Evolutionary conservation across 2,888 invertebrate genomes (phyloP).

Genomic region (Celastrina argiolus): DNA sequence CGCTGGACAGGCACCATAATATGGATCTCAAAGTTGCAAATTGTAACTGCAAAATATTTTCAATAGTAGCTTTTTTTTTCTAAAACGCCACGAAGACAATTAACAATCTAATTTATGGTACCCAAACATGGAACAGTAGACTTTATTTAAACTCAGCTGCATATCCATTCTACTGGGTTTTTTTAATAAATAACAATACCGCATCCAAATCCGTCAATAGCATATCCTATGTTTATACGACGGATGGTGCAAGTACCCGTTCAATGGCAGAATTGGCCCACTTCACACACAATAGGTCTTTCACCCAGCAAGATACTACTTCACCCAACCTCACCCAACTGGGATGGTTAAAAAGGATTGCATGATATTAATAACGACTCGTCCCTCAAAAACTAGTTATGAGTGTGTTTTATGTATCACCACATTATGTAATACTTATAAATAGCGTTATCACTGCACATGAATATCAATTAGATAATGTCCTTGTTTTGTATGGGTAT

Average conservation of each 20-base stretch:
- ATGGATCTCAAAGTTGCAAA: no score
- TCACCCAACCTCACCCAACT: slow-evolving; percentile 36
- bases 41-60: no score
- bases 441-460: no score
- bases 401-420: slow-evolving; percentile 1
- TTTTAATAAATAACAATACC: slow-evolving; percentile 34
- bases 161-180: background rate
- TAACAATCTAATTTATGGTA: no score
- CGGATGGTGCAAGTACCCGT: slow-evolving; percentile 61
- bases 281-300: slow-evolving; percentile 60
- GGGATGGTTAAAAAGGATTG: slow-evolving; percentile 39
- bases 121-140: no score
- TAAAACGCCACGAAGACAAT: no score
- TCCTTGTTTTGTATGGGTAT: no score
- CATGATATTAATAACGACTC: background rate
- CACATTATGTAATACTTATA: background rate
- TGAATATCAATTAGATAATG: no score
- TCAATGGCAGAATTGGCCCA: slow-evolving; percentile 75
- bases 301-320: slow-evolving; percentile 53
- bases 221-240: slow-evolving; percentile 60
- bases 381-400: background rate
- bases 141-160: no score
- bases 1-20: no score
- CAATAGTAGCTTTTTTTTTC: no score
- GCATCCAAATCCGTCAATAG: slow-evolving; percentile 40